phyloP scores from a whole-genome alignment of 2,797 vertebrate genomes.

The Chelmon rostratus region DNA sequence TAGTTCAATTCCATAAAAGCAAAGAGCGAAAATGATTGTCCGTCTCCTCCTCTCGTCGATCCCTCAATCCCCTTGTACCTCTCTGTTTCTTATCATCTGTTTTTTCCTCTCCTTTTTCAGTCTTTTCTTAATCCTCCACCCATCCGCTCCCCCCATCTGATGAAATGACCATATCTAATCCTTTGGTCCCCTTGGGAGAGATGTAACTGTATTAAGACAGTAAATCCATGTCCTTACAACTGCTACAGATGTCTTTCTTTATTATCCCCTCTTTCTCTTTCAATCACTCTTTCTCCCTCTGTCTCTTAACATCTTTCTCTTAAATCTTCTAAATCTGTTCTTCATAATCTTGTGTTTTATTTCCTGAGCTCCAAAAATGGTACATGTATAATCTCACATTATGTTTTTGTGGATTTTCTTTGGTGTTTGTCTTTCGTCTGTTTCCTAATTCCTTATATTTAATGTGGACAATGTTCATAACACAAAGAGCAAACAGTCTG shows the following conservation, averaged over 20 bases:
- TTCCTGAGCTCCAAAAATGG: conserved; percentile 58
- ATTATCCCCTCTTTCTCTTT: conserved; percentile 76
- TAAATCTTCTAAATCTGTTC: conserved; percentile 74
- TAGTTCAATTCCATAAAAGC: conserved; percentile 71
- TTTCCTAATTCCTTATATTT: conserved; percentile 42
- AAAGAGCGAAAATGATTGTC: conserved; percentile 63
- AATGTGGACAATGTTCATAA: conserved; percentile 3
- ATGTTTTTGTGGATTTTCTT: conserved; percentile 68
- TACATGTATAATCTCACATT: conserved; percentile 74
- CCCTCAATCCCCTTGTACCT: conserved; percentile 65
- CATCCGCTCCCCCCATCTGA: conserved; percentile 61
- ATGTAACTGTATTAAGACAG: conserved; percentile 83
- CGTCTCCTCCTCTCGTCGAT: conserved; percentile 49
- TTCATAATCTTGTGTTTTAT: conserved; percentile 69
- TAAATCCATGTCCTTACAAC: conserved; percentile 82
- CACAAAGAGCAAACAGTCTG: neutral
- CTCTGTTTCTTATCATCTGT: conserved; percentile 72
- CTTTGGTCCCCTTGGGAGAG: conserved; percentile 73
- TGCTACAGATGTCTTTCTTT: conserved; percentile 83
- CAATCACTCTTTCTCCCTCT: conserved; percentile 51
- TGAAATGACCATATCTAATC: conserved; percentile 85
- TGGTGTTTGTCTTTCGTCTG: conserved; percentile 46
- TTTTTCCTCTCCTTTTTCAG: conserved; percentile 67
- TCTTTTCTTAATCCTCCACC: conserved; percentile 74
- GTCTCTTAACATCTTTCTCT: conserved; percentile 59